Conservation (phyloP, 64 coral and sea anemone genomes). For the Actinia equina region DNA sequence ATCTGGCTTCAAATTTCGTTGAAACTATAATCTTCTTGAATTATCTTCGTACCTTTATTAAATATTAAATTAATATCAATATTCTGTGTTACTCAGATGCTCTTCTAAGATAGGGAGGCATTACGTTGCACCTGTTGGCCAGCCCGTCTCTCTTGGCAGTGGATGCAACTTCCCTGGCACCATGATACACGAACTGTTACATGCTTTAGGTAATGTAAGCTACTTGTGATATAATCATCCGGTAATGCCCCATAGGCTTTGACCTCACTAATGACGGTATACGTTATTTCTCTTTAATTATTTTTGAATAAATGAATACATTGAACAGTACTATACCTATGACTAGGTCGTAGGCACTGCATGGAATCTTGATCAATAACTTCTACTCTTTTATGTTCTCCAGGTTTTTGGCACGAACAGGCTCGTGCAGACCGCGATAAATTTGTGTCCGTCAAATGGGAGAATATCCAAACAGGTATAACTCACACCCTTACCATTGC, state of each 20-base stretch:
- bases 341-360: no score
- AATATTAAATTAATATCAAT: neutral
- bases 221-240: no score
- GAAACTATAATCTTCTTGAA: neutral
- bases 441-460: slow-evolving; percentile 7
- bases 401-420: slow-evolving; percentile 24
- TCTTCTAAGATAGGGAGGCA: slow-evolving; percentile 48
- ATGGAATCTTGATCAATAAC: no score
- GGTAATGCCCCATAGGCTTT: no score
- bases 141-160: slow-evolving; percentile 45
- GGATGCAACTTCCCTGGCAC: slow-evolving; percentile 57
- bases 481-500: no score
- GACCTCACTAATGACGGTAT: no score
- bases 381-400: neutral
- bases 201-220: slow-evolving; percentile 53
- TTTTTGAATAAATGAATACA: no score
- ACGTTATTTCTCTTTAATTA: no score
- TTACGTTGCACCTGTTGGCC: slow-evolving; percentile 11
- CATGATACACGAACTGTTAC: slow-evolving; percentile 61
- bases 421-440: slow-evolving; percentile 14
- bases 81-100: slow-evolving; percentile 14
- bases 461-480: slow-evolving; percentile 9
- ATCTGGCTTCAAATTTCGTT: neutral
- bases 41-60: neutral
- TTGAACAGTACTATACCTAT: no score